Conservation (phyloP, 2,888 invertebrate genomes). For the Lithophane semibrunnea region DNA sequence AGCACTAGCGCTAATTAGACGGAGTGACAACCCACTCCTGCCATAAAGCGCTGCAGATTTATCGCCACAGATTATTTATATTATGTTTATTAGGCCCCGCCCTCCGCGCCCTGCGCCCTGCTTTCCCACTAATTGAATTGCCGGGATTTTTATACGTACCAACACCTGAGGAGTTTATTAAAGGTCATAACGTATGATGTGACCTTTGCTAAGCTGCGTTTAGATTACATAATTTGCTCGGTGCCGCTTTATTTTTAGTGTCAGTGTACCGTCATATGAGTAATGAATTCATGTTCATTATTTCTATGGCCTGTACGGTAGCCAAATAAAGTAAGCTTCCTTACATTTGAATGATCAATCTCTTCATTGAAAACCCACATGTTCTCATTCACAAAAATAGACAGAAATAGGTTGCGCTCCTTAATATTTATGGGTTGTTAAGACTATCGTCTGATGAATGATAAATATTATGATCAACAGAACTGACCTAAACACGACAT, state of each 20-base stretch:
- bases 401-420: background rate
- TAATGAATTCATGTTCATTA: slow-evolving; percentile 12
- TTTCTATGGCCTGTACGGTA: slow-evolving; percentile 7
- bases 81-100: slow-evolving; percentile 90
- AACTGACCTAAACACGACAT: slow-evolving; percentile 73
- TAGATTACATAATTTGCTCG: slow-evolving; percentile 56
- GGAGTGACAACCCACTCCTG: slow-evolving; percentile 90
- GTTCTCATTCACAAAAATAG: background rate
- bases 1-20: slow-evolving; percentile 89
- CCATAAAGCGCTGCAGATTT: slow-evolving; percentile 90
- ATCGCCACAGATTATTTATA: slow-evolving; percentile 90
- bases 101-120: slow-evolving; percentile 81
- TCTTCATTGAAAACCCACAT: background rate
- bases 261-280: slow-evolving; percentile 9
- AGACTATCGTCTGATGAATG: slow-evolving; percentile 8
- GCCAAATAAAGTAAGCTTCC: background rate
- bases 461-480: slow-evolving; percentile 64
- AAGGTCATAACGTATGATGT: slow-evolving; percentile 62
- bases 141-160: slow-evolving; percentile 87
- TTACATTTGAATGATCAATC: background rate
- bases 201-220: slow-evolving; percentile 46
- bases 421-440: slow-evolving; percentile 16
- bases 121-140: slow-evolving; percentile 90
- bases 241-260: slow-evolving; percentile 31
- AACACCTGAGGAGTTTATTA: slow-evolving; percentile 82